These are phyloP conservation scores for Bombus polaris DNA, from an alignment of 1,140 invertebrate genomes.

Conservation along the genomic window DNA sequence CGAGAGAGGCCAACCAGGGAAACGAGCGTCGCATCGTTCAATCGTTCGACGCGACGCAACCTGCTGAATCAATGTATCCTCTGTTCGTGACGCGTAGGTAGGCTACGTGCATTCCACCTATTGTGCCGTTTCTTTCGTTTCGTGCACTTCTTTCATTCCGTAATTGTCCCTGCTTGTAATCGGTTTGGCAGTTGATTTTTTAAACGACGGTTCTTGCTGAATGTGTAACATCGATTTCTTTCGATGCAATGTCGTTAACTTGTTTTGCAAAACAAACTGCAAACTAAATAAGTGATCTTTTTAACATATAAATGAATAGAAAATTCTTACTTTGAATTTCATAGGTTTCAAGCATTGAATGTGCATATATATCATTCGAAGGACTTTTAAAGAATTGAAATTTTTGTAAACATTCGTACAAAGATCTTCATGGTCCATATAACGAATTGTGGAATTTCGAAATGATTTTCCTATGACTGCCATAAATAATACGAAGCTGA, in stretches of 20 bases:
- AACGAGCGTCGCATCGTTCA: not conserved
- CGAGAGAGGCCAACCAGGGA: not conserved
- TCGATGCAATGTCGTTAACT: not conserved
- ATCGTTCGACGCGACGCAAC: not conserved
- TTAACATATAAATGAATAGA: not conserved
- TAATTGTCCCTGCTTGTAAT: conserved; percentile 2
- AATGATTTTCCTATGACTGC: too few species aligned
- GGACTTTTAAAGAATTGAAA: not conserved
- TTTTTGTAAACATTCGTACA: not conserved
- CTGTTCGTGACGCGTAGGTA: not conserved
- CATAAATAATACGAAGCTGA: too few species aligned
- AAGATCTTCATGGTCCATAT: not conserved
- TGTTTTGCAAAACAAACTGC: too few species aligned
- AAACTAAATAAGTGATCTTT: too few species aligned
- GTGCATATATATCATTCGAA: too few species aligned
- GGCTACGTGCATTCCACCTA: not conserved
- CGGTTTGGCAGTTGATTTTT: not conserved
- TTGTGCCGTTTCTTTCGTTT: not conserved
- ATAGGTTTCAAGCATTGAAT: not conserved
- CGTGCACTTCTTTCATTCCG: not conserved
- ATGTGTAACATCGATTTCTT: not conserved
- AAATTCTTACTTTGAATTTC: not conserved
- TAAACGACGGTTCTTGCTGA: not conserved
- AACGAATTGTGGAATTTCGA: not conserved
- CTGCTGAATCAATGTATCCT: not conserved